A percentile compares a stretch with the other conserved stretches of the same genome.
Evolutionary conservation across 2,113 vertebrate species (phyloP).

Genomic region (Colistium nudipinnis): DNA sequence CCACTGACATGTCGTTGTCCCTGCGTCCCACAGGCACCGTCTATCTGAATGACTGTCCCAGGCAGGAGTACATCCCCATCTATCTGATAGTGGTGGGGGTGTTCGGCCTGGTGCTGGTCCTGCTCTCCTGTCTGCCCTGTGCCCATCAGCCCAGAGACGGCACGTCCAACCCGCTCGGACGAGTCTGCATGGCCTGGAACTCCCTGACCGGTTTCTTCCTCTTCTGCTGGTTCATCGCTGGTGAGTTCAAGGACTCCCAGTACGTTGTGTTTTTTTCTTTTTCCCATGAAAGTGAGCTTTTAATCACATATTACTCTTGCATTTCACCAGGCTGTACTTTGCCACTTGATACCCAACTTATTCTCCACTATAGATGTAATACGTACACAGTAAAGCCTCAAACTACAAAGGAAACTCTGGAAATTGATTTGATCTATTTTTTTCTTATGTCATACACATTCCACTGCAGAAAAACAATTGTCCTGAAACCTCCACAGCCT

Average conservation of each 20-base stretch:
- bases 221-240: conserved; percentile 77
- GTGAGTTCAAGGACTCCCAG: conserved; percentile 71
- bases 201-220: conserved; percentile 52
- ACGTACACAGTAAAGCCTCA: no score
- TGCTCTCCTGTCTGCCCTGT: conserved; percentile 69
- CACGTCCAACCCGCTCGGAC: neutral
- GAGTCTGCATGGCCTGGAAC: conserved; percentile 35
- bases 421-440: no score
- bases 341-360: no score
- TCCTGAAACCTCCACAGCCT: no score
- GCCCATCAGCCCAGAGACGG: neutral
- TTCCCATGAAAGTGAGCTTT: no score
- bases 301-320: no score
- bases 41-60: conserved; percentile 73
- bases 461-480: no score
- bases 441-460: no score
- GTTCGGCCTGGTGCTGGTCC: conserved; percentile 48
- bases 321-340: no score
- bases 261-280: no score
- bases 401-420: no score
- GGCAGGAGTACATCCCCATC: conserved; percentile 75
- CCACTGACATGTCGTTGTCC: accelerated
- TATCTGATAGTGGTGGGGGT: conserved; percentile 76
- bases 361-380: no score
- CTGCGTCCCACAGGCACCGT: conserved; percentile 56